Evolutionary conservation across 2,797 vertebrate species (phyloP), one percentile per base, ranked within the genome.

Genomic region (Cryptoblepharus egeriae): DNA sequence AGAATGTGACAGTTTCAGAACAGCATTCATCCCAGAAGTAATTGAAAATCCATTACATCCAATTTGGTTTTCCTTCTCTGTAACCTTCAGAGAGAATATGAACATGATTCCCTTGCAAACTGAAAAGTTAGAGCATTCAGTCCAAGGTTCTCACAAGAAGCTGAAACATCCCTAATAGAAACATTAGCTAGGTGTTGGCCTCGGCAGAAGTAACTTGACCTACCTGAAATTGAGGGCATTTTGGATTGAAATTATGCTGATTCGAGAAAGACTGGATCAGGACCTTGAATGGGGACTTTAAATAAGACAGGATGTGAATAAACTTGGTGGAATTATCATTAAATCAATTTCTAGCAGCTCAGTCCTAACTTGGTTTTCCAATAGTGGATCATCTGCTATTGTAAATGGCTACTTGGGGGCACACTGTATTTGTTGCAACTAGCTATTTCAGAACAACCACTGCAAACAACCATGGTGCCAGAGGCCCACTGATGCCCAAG

Each of bases 21-120:
- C 72, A 49, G 45, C 35, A 83, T 49, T 78, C 65, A 42, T 83
- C 68, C 45, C 32, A 32, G 28, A 32, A 57, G 75, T 78, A 83
- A 78, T 32, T 65, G 81, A 83, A 83, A 83, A 65, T 18, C 28
- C 37, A 65, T 78, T 78, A 55, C 35, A 65, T 83, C n/a, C 69
- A 83, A 28, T 78, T 78, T 78, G 68, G 24, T 26, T 73, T 73
- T 55, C 61, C 35, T 28, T 26, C n/a, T 57, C 45, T 39, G 12
- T 58, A 42, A 52, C 69, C 68, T 42, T 32, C 64, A 24, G 49
- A 39, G 42, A 77, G 42, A 72, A 77, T 72, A 3, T 57, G 67
- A 65, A 18, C 67, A 52, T 61, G 55, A 63, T 55, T 72, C 61
- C 49, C n/a, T 72, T 77, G 20, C 49, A 72, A 71, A 58, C 5